phyloP scores from a whole-genome alignment of 1,140 invertebrate genomes.

The Popillia japonica region DNA sequence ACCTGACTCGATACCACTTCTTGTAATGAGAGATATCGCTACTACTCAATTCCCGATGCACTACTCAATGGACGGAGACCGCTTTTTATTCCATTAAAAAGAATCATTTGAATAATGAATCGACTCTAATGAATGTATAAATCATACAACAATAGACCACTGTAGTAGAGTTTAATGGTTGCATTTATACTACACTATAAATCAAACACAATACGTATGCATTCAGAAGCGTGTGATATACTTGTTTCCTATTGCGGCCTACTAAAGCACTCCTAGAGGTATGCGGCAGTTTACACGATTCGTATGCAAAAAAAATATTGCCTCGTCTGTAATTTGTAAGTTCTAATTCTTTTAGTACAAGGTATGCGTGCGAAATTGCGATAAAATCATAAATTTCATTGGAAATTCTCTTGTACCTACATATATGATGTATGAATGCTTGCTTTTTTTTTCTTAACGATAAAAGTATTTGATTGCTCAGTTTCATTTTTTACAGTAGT shows the following conservation, averaged over 20 bases:
- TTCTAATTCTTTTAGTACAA: too few relatives aligned
- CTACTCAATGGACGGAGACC: neutral
- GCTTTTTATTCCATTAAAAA: neutral
- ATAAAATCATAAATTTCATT: too few relatives aligned
- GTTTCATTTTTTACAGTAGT: too few relatives aligned
- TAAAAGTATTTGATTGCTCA: too few relatives aligned
- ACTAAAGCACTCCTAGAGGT: neutral
- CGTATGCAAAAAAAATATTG: neutral
- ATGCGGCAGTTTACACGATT: neutral
- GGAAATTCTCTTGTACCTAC: too few relatives aligned
- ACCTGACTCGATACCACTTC: neutral
- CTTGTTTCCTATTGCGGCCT: neutral
- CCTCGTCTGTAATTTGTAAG: too few relatives aligned
- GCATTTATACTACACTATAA: conserved; percentile 17
- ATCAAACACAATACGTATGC: conserved; percentile 1
- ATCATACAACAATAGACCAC: conserved; percentile 17
- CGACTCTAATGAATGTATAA: conserved; percentile 28
- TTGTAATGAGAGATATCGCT: neutral
- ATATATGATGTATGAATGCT: too few relatives aligned
- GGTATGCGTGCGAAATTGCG: too few relatives aligned
- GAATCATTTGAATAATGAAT: conserved; percentile 18
- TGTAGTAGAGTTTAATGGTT: conserved; percentile 16
- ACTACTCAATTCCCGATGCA: neutral
- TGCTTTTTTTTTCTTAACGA: too few relatives aligned
- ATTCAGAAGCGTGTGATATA: conserved; percentile 10